A percentile compares a stretch with the other conserved stretches of the same genome.
Conservation (phyloP, 2,888 invertebrate species). For the Amphipyra tragopoginis region DNA sequence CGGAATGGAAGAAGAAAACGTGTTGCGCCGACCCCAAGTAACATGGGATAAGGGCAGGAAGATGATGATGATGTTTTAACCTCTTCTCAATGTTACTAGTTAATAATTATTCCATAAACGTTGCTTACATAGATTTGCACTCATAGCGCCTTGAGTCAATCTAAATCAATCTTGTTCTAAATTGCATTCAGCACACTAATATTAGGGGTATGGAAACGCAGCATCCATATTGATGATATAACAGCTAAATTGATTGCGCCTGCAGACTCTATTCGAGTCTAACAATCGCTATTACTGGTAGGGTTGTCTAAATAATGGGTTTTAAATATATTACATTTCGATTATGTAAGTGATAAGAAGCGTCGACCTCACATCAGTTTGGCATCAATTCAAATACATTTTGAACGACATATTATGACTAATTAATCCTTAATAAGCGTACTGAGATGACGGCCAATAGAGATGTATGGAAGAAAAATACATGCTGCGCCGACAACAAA, state of each 20-base stretch:
- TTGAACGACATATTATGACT: not conserved
- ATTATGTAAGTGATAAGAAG: not conserved
- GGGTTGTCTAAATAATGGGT: constrained; percentile 16
- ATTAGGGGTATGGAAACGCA: not conserved
- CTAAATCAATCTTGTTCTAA: not conserved
- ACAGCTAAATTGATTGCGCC: constrained; percentile 29
- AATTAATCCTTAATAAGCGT: constrained; percentile 6
- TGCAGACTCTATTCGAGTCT: constrained; percentile 5
- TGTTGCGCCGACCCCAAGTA: too few species aligned
- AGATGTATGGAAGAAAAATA: too few species aligned
- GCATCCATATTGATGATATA: constrained; percentile 17
- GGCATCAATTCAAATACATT: not conserved
- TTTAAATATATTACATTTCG: not conserved
- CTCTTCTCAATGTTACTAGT: too few species aligned
- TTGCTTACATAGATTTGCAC: not conserved
- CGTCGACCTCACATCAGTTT: not conserved
- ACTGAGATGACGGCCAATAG: too few species aligned
- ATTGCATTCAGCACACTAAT: not conserved
- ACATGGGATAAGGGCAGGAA: too few species aligned
- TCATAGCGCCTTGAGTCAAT: not conserved
- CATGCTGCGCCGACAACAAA: too few species aligned
- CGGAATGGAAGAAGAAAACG: too few species aligned
- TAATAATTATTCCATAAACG: too few species aligned
- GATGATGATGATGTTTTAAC: too few species aligned
- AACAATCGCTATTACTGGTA: constrained; percentile 17